These are phyloP conservation scores for Rotaria socialis DNA, from an alignment of 2,888 invertebrate species.

Conservation along the genomic window DNA sequence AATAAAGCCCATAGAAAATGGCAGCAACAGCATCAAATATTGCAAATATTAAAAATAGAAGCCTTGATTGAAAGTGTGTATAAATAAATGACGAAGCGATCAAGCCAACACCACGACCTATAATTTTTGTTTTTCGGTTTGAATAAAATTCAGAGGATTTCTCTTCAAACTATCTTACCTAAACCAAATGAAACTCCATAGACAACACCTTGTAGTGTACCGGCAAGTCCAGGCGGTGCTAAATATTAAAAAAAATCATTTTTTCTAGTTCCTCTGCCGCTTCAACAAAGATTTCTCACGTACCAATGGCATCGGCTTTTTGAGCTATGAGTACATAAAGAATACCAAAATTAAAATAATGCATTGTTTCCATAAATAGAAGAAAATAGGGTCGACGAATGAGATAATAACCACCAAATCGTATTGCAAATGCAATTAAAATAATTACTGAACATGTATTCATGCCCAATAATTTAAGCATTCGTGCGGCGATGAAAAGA, in stretches of 20 bases:
- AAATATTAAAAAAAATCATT: not conserved
- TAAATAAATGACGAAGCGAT: not conserved
- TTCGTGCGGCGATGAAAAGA: not conserved
- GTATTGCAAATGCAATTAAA: not conserved
- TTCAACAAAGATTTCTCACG: not conserved
- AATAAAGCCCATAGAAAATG: not conserved
- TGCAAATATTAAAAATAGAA: not conserved
- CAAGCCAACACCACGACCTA: slow-evolving; percentile 10
- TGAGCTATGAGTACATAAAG: not conserved
- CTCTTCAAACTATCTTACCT: not conserved
- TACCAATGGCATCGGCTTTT: slow-evolving; percentile 12
- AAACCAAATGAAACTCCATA: slow-evolving; percentile 15
- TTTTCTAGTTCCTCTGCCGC: not conserved
- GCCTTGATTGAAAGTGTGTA: not conserved
- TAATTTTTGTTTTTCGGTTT: no score
- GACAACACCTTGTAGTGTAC: slow-evolving; percentile 23
- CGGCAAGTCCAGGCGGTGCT: slow-evolving; percentile 11
- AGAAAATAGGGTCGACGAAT: not conserved
- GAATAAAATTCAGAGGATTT: no score
- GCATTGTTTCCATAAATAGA: slow-evolving; percentile 13
- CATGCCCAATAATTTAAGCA: not conserved
- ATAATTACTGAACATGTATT: not conserved
- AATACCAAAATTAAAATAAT: slow-evolving; percentile 34
- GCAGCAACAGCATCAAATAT: not conserved
- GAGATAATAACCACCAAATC: not conserved